Base-by-base conservation (phyloP, 2,797 vertebrate genomes). In the Atherinosoma microstoma region DNA sequence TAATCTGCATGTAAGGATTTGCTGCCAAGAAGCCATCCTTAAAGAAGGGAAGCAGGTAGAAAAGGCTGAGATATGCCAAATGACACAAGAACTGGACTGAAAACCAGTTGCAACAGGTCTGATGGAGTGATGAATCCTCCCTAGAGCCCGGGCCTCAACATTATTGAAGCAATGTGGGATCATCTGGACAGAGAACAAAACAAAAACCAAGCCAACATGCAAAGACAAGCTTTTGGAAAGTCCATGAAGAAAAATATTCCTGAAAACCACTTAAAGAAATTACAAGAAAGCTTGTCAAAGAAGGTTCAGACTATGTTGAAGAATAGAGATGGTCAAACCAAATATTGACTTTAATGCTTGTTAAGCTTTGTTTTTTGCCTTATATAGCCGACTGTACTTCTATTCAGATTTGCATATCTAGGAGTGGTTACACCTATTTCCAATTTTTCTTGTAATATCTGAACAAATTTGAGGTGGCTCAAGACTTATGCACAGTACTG, bases 51-150 rank as follows among this genome's bases (percentile, higher is more conserved):
- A 22, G 47, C 47, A 51, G 47, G 47, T 51, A 51, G 47, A 51
- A 51, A 51, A 51, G n/a, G n/a, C 47, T 22, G 47, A 51, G n/a
- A 51, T 22, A 4, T 22, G n/a, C 47, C 47, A 51, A 51, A 22
- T 51, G 47, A 51, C 47, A 51, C 47, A 51, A 51, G 47, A 51
- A 22, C 47, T 51, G 47, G 47, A 51, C 47, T 51, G 47, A 51
- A 51, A 51, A 51, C 20, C 9, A 4, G 47, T 51, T 51, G 47
- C 47, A 51, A 51, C 47, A 51, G 47, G n/a, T 51, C 47, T 51
- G 47, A 51, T 51, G n/a, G 47, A 51, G n/a, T 51, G n/a, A 51
- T 22, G 47, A n/a, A 51, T 51, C 47, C 47, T 51, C 47, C 47
- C 47, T 20, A 51, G n/a, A 51, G 47, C n/a, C 47, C 3, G 9